Base-by-base conservation (phyloP, 30 jellyfish, hydroid and myxozoan species). In the Aurelia sp. region DNA sequence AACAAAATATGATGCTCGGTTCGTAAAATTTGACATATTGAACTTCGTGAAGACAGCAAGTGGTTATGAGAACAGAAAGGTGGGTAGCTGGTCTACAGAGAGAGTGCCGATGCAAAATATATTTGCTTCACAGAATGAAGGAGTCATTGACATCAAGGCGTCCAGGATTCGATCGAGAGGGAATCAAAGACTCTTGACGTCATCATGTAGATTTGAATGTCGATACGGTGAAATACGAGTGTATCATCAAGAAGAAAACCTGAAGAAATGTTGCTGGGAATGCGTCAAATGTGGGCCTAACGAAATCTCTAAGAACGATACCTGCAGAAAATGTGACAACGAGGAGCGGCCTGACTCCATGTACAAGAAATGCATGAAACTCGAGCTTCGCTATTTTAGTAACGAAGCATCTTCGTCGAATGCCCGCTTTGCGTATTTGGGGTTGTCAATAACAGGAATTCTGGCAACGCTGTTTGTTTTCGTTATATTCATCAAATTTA, bases 221-320 rank as follows among this genome's bases (percentile, higher is more conserved):
- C 76, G 63, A 9, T 57, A 22, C 20, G 97, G 98, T 8, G 81
- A 82, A 72, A 61, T 38, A 2, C 63, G 80, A 18, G 64, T 9
- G 33, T 58, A 63, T 16, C 81, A 86, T 47, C 19, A 41, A 15
- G 75, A 84, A 47, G 38, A 72, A 38, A 20, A 51, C 11, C 48
- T 71, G 81, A 63, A 71, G 16, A 30, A 76, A 51, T 93, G 98
- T 81, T 93, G 98, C 76, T 88, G 98, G 97, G 33, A 24, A 44
- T 93, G 98, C 67, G 74, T 13, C 7, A 20, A 47, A 16, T 93
- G 98, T 60, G 80, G 80, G n/a, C 62, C 27, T n/a, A 82, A 93
- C 79, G 68, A 77, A 35, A 78, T 93, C 65, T 53, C 81, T 4
- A 91, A 27, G 12, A 89, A 88, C 51, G 91, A 88, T 64, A 81